Percentiles rank a stretch among this genome's conserved stretches.
These are phyloP conservation scores for Daphoenositta chrysoptera DNA, from an alignment of 2,113 vertebrate genomes.

Conservation along the genomic window DNA sequence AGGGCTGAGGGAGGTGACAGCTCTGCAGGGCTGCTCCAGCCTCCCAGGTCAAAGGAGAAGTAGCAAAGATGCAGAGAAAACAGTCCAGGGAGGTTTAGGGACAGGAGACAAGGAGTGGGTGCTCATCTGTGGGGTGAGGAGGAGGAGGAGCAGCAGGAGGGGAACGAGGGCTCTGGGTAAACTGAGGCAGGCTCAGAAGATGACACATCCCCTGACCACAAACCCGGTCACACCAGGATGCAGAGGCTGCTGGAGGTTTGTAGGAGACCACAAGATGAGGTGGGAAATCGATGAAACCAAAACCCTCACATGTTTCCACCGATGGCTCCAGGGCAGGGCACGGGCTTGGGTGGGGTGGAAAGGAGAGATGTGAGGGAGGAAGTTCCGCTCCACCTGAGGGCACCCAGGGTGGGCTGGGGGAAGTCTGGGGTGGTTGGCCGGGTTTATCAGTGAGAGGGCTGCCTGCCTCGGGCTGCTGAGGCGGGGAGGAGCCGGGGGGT, in stretches of 20 bases:
- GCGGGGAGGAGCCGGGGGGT: not conserved
- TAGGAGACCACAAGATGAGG: not conserved
- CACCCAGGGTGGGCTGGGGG: not conserved
- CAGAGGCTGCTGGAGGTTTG: not conserved
- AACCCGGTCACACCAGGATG: fast-evolving
- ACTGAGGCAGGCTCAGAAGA: not conserved
- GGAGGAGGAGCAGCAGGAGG: not conserved
- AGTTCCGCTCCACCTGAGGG: not conserved
- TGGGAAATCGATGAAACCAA: not conserved
- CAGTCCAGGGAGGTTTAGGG: not conserved
- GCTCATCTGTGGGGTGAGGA: not conserved
- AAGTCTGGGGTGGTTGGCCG: not conserved
- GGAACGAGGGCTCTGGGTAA: not conserved
- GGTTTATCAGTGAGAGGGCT: not conserved
- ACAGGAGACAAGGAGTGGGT: not conserved
- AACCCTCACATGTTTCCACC: not conserved
- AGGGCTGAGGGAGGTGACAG: not conserved
- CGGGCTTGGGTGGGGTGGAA: not conserved
- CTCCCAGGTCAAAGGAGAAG: not conserved
- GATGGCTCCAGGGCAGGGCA: not conserved
- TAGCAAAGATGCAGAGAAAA: not conserved
- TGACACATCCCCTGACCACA: not conserved
- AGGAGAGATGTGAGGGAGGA: not conserved
- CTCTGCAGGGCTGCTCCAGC: not conserved
- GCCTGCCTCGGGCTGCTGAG: not conserved